Conservation (phyloP, 1,140 invertebrate species). For the Solenopsis invicta region DNA sequence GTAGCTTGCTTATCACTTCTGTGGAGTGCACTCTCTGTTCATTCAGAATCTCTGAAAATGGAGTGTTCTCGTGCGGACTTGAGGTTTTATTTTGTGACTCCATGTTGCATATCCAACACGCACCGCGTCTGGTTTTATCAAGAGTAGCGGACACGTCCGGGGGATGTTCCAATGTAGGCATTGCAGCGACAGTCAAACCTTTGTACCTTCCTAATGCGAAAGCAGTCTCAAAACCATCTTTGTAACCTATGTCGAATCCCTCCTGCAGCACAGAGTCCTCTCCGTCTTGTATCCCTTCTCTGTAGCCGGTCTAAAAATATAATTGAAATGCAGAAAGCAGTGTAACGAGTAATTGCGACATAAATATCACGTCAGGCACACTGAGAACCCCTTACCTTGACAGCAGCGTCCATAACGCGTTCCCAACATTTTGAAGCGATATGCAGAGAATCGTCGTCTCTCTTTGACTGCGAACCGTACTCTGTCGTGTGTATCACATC, state of each 20-base stretch:
- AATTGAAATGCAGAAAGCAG: constrained; percentile 5
- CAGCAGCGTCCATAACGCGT: constrained; percentile 76
- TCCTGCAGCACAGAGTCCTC: constrained; percentile 86
- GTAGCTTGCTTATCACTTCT: constrained; percentile 71
- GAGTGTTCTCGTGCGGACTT: constrained; percentile 52
- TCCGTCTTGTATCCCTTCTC: constrained; percentile 88
- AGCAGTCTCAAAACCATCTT: constrained; percentile 86
- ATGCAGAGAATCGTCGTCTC: constrained; percentile 77
- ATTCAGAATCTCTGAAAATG: constrained; percentile 71
- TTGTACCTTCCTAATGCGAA: constrained; percentile 86
- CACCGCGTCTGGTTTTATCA: constrained; percentile 78
- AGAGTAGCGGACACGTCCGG: constrained; percentile 76
- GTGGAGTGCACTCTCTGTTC: constrained; percentile 76
- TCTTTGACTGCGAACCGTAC: neutral
- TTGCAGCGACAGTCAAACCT: constrained; percentile 73
- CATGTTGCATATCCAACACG: constrained; percentile 79
- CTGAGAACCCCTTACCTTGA: constrained; percentile 75
- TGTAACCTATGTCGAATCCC: constrained; percentile 88
- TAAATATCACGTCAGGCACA: neutral
- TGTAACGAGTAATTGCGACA: constrained; percentile 62
- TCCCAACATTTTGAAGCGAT: constrained; percentile 81
- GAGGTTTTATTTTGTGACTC: constrained; percentile 54
- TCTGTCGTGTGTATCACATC: neutral
- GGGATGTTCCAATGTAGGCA: constrained; percentile 74
- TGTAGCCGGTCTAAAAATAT: constrained; percentile 83